Conservation (phyloP, 2,888 invertebrate species). For the Aphodius granarius region DNA sequence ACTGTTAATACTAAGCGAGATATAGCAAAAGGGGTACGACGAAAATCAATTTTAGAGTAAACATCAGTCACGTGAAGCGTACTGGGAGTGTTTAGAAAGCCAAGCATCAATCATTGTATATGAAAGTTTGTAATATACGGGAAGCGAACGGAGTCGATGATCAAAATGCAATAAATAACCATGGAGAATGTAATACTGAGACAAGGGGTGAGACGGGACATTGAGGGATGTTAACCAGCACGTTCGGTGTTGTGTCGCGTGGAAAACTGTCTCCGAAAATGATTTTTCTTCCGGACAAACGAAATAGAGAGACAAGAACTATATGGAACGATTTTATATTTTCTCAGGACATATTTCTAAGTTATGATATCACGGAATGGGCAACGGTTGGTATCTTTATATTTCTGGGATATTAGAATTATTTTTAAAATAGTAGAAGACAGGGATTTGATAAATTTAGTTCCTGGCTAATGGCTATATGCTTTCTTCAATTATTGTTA, state of each 20-base stretch:
- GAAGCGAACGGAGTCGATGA: not conserved
- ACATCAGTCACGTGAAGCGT: not conserved
- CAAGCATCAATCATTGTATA: not conserved
- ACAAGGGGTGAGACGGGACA: not conserved
- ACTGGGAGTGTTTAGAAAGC: not conserved
- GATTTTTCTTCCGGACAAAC: not conserved
- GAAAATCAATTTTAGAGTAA: not conserved
- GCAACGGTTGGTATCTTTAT: not conserved
- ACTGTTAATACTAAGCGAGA: not conserved
- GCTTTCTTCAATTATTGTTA: too few species aligned
- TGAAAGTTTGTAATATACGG: not conserved
- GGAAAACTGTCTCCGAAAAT: not conserved
- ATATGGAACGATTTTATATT: too few species aligned
- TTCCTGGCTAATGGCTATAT: too few species aligned
- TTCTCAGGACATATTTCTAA: too few species aligned
- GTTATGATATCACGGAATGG: not conserved
- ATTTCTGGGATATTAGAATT: not conserved
- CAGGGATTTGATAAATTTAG: too few species aligned
- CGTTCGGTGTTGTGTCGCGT: not conserved
- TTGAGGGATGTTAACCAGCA: not conserved
- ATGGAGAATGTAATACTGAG: not conserved
- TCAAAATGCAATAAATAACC: not conserved
- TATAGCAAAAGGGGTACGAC: not conserved
- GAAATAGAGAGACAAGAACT: not conserved
- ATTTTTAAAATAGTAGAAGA: not conserved